Base-by-base conservation (phyloP, 2,113 vertebrate species). In the Upupa epops region DNA sequence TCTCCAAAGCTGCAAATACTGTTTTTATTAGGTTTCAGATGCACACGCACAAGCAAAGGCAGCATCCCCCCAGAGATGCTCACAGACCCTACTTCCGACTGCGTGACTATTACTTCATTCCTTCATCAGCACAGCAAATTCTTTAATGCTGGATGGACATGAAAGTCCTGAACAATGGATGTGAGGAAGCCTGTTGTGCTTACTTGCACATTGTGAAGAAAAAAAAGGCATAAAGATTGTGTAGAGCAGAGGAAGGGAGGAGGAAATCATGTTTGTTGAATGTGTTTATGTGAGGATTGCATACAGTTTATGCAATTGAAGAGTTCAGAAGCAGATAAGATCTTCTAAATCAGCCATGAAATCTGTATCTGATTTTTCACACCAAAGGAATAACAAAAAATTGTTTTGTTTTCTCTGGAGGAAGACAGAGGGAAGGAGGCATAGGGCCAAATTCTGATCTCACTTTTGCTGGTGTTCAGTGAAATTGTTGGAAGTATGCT, bases 101-200 rank as follows among this genome's bases (percentile, higher is more conserved):
- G 72, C 59, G 82, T 74, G 64, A 78, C 86, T 96, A 83, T 92
- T 94, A 58, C 85, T 96, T 94, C 92, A 83, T 77, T 97, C 82
- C 93, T 94, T 88, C 75, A 42, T 94, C 88, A 91, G 95, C 90
- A 51, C 74, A 89, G 91, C 85, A 91, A 94, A 88, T 95, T 95
- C 83, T 94, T 92, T 94, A 94, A 94, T 80, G 85, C 13, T 22
- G 65, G 89, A 86, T 22, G 65, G 89, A 86, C 93, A 91, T 97
- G 93, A 97, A 86, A 97, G 91, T 90, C 88, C 94, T 90, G 94
- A 95, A 93, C 92, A 86, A 61, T 91, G 92, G 96, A 98, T 97
- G 88, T 95, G 90, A 94, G 95, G 94, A 96, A 97, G 94, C 37
- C 61, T 95, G 96, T 96, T 97, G 86, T 94, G 90, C 92, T 96